Evolutionary conservation across 2,113 vertebrate species (phyloP), one percentile per base, ranked within the genome.

Genomic region (Oxyura jamaicensis): DNA sequence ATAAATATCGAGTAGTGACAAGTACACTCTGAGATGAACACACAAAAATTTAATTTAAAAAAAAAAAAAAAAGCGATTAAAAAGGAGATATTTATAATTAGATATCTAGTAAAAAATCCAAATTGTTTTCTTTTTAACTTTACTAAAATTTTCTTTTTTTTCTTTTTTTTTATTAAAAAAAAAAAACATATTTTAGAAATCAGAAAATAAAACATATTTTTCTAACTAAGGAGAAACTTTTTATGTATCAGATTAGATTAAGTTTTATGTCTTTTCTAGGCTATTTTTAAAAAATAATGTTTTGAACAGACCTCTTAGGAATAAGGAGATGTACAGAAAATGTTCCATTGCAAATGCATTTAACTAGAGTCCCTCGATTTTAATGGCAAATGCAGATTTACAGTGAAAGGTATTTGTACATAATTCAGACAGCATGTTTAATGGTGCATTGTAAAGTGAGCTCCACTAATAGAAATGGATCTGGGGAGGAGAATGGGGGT

Each of bases 401-500:
- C 36, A n/a, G 3, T 35, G 13, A 89, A 3, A 4, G 3, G 16
- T 16, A 52, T 36, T 65, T 79, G 6, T 23, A 5, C 17, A 16
- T 63, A 55, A 50, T 71, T 81, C 52, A 67, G 9, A 63, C 10
- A 88, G 1, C 0, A 0, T 12, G 8, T 86, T 83, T 86, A 71
- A 22, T 26, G 10, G 17, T 41, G 16, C 36, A 63, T 41, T 28
- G 16, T 16, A 25, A 74, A 67, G 2, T 46, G 18, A 66, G 13
- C 2, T 76, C 35, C 13, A 15, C 5, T 41, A 56, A 41, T 62
- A 21, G 35, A 72, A 5, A 3, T 55, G 25, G 3, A 84, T 59
- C 80, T 58, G 6, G 2, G 2, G 4, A 3, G 1, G 14, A 7
- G 6, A 73, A 77, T 6, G 12, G 3, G 60, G 4, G 2, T 39